phyloP scores from a whole-genome alignment of 2,113 vertebrate species.

The Sula dactylatra region DNA sequence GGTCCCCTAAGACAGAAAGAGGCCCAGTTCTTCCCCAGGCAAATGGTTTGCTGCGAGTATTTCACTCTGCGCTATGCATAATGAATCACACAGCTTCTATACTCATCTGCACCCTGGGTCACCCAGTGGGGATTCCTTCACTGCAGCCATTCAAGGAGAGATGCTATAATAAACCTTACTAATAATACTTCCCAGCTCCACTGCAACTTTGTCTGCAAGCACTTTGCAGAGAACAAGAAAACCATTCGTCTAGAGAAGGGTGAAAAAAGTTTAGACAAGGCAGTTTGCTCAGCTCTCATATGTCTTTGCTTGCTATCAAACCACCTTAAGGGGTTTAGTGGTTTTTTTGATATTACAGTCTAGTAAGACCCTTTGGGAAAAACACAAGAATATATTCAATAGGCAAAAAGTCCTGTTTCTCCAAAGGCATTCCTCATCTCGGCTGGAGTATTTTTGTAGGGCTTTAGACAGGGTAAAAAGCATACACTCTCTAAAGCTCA shows the following conservation, averaged over 20 bases:
- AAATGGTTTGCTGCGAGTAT: not conserved
- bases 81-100: slow-evolving; percentile 33
- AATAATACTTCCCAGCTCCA: slow-evolving; percentile 32
- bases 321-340: not conserved
- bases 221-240: not conserved
- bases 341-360: not conserved
- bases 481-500: not conserved
- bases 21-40: not conserved
- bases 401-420: not conserved
- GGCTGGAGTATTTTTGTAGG: not conserved
- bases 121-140: slow-evolving; percentile 45
- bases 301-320: not conserved
- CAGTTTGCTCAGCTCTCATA: not conserved
- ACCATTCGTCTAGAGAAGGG: not conserved
- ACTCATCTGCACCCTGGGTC: slow-evolving; percentile 9
- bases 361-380: not conserved
- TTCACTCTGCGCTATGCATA: not conserved
- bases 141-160: slow-evolving; percentile 13
- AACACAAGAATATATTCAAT: not conserved
- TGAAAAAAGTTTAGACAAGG: not conserved
- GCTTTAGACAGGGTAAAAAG: not conserved
- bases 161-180: slow-evolving; percentile 55
- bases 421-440: not conserved
- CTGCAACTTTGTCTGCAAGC: not conserved
- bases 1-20: not conserved